Conservation (phyloP, 2,113 vertebrate genomes). For the Rhodinocichla rosea region DNA sequence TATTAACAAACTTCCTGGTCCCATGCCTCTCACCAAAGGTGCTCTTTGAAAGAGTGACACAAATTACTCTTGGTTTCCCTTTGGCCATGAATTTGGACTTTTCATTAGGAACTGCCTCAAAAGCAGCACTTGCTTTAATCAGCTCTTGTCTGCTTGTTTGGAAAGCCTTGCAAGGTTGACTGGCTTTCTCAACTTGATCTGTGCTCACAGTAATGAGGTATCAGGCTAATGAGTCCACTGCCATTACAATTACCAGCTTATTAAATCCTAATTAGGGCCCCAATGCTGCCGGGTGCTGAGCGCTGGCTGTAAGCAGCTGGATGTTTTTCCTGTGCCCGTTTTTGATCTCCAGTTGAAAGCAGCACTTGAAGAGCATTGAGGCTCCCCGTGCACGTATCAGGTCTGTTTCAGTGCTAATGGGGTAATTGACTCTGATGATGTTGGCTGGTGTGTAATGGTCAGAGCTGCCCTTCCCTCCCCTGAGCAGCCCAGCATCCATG, state of each 20-base stretch:
- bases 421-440: constrained; percentile 49
- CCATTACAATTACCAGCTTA: constrained; percentile 48
- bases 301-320: not conserved
- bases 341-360: constrained; percentile 1
- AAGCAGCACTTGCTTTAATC: constrained; percentile 25
- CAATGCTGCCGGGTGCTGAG: constrained; percentile 17
- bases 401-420: constrained; percentile 30
- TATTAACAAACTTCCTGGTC: constrained; percentile 43
- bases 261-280: constrained; percentile 56
- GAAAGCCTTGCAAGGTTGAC: constrained; percentile 30
- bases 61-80: constrained; percentile 43
- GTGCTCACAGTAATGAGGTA: constrained; percentile 33
- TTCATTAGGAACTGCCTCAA: constrained; percentile 7
- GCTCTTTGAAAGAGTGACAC: constrained; percentile 26
- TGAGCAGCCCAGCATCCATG: not conserved
- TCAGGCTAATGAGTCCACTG: constrained; percentile 49
- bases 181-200: constrained; percentile 36
- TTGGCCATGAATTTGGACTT: not conserved
- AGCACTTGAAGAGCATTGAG: not conserved
- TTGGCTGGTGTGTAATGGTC: not conserved
- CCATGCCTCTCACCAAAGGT: constrained; percentile 14
- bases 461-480: constrained; percentile 19
- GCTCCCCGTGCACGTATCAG: not conserved
- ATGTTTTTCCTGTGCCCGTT: not conserved
- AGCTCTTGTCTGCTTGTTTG: not conserved